Percentiles rank a stretch among this genome's conserved stretches.
Conservation (phyloP, 2,797 vertebrate genomes). For the Poecilia gillii region DNA sequence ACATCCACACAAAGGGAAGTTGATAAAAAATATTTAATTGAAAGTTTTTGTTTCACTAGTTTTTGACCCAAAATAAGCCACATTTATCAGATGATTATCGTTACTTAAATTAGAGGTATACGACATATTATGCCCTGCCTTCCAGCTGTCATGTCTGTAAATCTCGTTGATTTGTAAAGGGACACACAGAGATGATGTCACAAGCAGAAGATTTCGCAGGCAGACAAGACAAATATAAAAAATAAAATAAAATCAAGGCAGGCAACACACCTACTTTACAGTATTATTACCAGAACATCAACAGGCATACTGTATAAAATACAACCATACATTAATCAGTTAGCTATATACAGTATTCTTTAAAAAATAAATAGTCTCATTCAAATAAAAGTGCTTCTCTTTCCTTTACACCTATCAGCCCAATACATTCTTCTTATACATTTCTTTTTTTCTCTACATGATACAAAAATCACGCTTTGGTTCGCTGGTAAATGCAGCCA, state of each 20-base stretch:
- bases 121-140: slow-evolving; percentile 29
- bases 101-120: slow-evolving; percentile 60
- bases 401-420: slow-evolving; percentile 55
- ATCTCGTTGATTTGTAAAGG: slow-evolving; percentile 52
- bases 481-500: slow-evolving; percentile 73
- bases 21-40: slow-evolving; percentile 82
- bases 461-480: slow-evolving; percentile 79
- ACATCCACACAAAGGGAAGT: slow-evolving; percentile 13
- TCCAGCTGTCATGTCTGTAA: slow-evolving; percentile 33
- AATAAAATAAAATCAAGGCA: slow-evolving; percentile 42
- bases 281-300: slow-evolving; percentile 69
- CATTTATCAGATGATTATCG: slow-evolving; percentile 75
- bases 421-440: slow-evolving; percentile 73
- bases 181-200: slow-evolving; percentile 70
- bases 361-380: slow-evolving; percentile 77
- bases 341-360: slow-evolving; percentile 72
- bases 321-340: slow-evolving; percentile 68
- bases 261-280: slow-evolving; percentile 73
- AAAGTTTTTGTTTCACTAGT: slow-evolving; percentile 29
- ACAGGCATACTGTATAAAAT: slow-evolving; percentile 81
- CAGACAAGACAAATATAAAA: slow-evolving; percentile 66
- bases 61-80: slow-evolving; percentile 67
- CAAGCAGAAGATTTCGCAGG: slow-evolving; percentile 80
- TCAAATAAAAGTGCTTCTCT: slow-evolving; percentile 77
- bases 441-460: slow-evolving; percentile 45